A percentile compares a stretch with the other conserved stretches of the same genome.
Conservation (phyloP, 2,113 vertebrate genomes). For the Lepisosteus oculatus region DNA sequence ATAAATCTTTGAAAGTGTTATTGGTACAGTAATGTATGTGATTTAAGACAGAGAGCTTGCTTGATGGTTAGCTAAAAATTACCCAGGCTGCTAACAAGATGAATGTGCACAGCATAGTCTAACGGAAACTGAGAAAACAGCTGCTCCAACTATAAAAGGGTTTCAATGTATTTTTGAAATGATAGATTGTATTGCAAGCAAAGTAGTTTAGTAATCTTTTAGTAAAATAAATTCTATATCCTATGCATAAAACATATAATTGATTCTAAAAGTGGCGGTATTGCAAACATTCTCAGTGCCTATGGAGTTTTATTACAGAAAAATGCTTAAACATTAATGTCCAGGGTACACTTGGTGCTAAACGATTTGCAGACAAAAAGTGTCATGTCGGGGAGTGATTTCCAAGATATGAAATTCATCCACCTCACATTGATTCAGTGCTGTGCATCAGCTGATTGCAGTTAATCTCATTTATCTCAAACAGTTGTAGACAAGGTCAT, state of each 20-base stretch:
- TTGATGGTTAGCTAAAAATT: conserved; percentile 34
- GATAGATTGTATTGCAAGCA: conserved; percentile 38
- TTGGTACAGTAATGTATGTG: conserved; percentile 42
- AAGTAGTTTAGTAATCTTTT: conserved; percentile 27
- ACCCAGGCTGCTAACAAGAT: conserved; percentile 42
- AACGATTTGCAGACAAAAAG: conserved; percentile 29
- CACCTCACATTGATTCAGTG: conserved; percentile 10
- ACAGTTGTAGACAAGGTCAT: conserved; percentile 11
- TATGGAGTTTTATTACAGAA: background rate
- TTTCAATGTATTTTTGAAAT: conserved; percentile 23
- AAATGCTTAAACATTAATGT: conserved; percentile 7
- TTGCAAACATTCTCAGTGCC: background rate
- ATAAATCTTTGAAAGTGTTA: conserved; percentile 56
- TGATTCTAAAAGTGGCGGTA: conserved; percentile 37
- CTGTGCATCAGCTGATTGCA: conserved; percentile 8
- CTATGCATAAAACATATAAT: conserved; percentile 41
- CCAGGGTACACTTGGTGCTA: conserved; percentile 20
- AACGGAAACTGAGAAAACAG: conserved; percentile 36
- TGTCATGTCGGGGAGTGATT: background rate
- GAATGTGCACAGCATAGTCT: conserved; percentile 36
- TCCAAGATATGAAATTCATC: conserved; percentile 11
- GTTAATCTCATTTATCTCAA: conserved; percentile 1
- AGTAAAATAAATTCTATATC: conserved; percentile 35
- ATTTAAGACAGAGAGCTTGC: conserved; percentile 49
- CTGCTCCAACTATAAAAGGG: conserved; percentile 29